Conservation (phyloP, 64 coral and sea anemone genomes). For the Orbicella faveolata region DNA sequence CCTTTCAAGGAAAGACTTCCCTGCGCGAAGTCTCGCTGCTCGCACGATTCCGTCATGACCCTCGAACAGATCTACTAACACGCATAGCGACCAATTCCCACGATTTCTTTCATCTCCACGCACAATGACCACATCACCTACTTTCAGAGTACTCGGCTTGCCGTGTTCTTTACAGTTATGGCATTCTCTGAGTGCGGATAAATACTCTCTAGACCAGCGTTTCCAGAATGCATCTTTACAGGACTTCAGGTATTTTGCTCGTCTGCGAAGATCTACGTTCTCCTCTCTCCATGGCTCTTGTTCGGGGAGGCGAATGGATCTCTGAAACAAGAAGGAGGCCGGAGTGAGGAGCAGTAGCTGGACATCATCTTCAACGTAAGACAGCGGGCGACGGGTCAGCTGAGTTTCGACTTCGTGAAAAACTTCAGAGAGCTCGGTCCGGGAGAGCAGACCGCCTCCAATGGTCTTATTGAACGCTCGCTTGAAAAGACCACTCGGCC, state of each 20-base stretch:
- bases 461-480: slow-evolving; percentile 34
- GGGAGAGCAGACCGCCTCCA: slow-evolving; percentile 1
- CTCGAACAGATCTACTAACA: neutral
- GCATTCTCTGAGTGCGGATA: neutral
- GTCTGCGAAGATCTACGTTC: neutral
- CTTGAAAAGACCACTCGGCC: slow-evolving; percentile 23
- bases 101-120: neutral
- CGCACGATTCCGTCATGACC: neutral
- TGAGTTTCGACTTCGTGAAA: neutral
- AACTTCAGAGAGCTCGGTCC: neutral
- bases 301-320: neutral
- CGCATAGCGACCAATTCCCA: neutral
- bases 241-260: neutral
- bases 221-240: slow-evolving; percentile 7
- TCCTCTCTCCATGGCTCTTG: neutral
- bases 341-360: slow-evolving; percentile 16
- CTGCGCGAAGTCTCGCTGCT: neutral
- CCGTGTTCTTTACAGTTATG: neutral
- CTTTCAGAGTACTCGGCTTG: neutral
- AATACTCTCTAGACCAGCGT: neutral
- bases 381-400: neutral
- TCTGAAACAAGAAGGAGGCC: neutral
- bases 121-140: neutral
- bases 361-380: slow-evolving; percentile 18
- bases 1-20: neutral